Base-by-base conservation (phyloP, 2,888 invertebrate species). In the Melinaea menophilus region DNA sequence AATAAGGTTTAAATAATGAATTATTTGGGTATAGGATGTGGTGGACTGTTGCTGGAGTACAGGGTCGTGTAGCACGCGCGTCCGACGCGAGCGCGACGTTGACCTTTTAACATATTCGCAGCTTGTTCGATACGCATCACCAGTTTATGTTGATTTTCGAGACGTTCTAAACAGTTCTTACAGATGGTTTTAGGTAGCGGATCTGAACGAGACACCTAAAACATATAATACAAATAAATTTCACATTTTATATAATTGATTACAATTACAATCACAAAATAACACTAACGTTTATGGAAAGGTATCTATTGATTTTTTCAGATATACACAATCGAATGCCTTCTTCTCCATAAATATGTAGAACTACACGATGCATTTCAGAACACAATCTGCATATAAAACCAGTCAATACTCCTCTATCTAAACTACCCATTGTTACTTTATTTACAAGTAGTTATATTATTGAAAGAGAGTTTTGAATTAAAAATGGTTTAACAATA, bases 351-450 rank as follows among this genome's bases (percentile, higher is more conserved):
- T 96, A 96, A 72, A 96, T 94, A 81, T 96, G 96, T 73, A 96
- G 93, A 62, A 96, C 96, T 76, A 93, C 94, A 79, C 94, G 93
- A 85, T 96, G 96, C 94, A 95, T 95, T 92, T 95, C 95, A 45
- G 96, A 96, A 84, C 96, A 96, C 67, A 96, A 91, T 78, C 96
- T 93, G 86, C 96, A 96, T 78, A 96, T 94, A 89, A 95, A 96
- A 72, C 96, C 96, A 59, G 95, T 95, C 77, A 96, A 93, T 72
- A 95, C 93, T 60, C 95, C 96, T 87, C 94, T 94, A 74, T 95
- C 95, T 75, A 95, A 93, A 80, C 96, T 96, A 57, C 96, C 96
- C 96, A 96, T 96, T 76, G 75, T 86, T 13, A 64, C 56, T 59
- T 46, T 59, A 51, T 46, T 62, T 57, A 51, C 22, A 31, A 7